phyloP scores from a whole-genome alignment of 2,888 invertebrate species.

The Tachystola acroxantha region DNA sequence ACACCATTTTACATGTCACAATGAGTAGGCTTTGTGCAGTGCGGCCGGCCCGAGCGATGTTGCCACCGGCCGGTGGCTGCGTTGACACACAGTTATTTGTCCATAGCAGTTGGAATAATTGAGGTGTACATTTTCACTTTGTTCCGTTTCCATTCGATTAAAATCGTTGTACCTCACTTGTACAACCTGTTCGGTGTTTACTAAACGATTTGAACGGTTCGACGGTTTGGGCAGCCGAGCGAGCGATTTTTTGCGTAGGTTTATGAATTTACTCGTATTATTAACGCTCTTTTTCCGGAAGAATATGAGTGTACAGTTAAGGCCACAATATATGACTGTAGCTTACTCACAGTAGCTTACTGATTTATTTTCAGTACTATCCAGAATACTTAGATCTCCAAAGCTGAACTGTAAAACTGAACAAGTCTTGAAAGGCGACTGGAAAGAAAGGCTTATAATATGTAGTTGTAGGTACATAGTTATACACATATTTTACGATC shows the following conservation, averaged over 20 bases:
- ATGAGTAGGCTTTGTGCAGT: conserved; percentile 22
- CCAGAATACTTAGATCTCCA: too few species aligned
- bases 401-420: too few species aligned
- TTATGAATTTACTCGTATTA: not conserved
- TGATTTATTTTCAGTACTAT: too few species aligned
- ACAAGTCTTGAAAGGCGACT: too few species aligned
- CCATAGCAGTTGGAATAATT: conserved; percentile 71
- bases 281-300: not conserved
- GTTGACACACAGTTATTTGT: conserved; percentile 66
- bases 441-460: too few species aligned
- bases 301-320: not conserved
- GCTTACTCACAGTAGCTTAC: too few species aligned
- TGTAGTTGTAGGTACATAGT: too few species aligned
- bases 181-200: conserved; percentile 74
- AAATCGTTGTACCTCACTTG: conserved; percentile 74
- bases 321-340: too few species aligned
- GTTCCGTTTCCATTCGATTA: conserved; percentile 78
- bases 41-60: conserved; percentile 27
- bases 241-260: conserved; percentile 40
- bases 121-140: conserved; percentile 79
- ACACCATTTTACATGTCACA: conserved; percentile 28
- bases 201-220: conserved; percentile 76
- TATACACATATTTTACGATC: too few species aligned
- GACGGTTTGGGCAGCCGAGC: conserved; percentile 57
- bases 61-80: conserved; percentile 38